Base-by-base conservation (phyloP, 2,888 invertebrate species). In the Athalia cordata region DNA sequence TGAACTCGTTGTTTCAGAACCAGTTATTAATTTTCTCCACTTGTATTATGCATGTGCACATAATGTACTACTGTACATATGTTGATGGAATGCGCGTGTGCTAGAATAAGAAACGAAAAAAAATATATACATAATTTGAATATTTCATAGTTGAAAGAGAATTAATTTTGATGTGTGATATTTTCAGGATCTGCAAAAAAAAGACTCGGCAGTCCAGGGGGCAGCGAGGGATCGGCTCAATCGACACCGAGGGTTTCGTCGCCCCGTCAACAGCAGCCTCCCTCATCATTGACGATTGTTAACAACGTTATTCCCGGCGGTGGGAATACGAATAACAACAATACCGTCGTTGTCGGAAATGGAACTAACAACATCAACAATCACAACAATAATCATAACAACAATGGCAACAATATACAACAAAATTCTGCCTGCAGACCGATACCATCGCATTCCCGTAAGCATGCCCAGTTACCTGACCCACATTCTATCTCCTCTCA, bases 191-290 rank as follows among this genome's bases (percentile, higher is more conserved):
- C 55, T 15, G 67, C 11, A 15, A 78, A 78, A 57, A 78, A 78
- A 45, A 75, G 78, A n/a, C 61, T 78, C 43, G 78, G 78, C 4
- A 78, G 78, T 76, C 78, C 78, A 8, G 78, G 75, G 9, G 74
- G 75, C 13, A 78, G 78, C 45, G 78, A 78, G n/a, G 75, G 75
- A 52, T 78, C 78, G n/a, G 49, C 78, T 7, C 78, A 76, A 13
- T 76, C 78, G 29, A 78, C 75, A 9, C 78, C 75, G 9, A 65
- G 78, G 11, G 66, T 78, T 13, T 75, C 65, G 5, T 78, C 75
- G 5, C 78, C 74, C 29, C 78, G 75, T 9, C 78, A 78, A 15
- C 78, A 78, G 43, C 78, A 75, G 72, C 75, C 75, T 11, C 78
- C 78, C 1, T 76, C 74, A 3, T 78, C 78, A 9, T 55, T 78